Conservation (phyloP, 2,888 invertebrate genomes). For the Odontothrips loti region DNA sequence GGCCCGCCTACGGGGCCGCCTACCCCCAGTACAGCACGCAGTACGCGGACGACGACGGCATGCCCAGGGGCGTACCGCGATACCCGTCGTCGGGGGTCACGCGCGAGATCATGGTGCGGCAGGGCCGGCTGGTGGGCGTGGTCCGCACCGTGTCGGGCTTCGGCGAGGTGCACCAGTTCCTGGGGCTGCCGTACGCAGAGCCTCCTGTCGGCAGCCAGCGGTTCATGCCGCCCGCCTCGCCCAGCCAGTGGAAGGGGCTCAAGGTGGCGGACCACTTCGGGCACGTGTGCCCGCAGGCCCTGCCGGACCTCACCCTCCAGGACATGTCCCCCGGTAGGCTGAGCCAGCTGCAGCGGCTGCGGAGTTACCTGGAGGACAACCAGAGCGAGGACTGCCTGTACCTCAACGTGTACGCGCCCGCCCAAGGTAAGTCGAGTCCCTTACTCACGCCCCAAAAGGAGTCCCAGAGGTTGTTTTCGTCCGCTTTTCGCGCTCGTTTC, state of each 20-base stretch:
- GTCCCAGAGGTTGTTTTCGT: no score
- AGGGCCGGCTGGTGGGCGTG: constrained; percentile 19
- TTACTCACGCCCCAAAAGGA: no score
- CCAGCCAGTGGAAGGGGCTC: constrained; percentile 67
- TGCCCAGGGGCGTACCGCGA: background rate
- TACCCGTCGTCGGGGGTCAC: constrained; percentile 7
- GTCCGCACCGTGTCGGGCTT: background rate
- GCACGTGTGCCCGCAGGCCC: constrained; percentile 86
- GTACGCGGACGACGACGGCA: background rate
- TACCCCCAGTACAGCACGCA: background rate
- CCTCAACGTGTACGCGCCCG: constrained; percentile 57
- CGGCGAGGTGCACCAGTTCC: constrained; percentile 38
- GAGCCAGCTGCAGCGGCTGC: constrained; percentile 47
- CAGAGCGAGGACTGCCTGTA: constrained; percentile 59
- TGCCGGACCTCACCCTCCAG: constrained; percentile 62
- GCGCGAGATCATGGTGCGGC: background rate
- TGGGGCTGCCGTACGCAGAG: constrained; percentile 74
- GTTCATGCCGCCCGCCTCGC: constrained; percentile 82
- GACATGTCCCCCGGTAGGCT: constrained; percentile 39
- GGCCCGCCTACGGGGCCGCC: background rate
- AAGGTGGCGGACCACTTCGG: constrained; percentile 61
- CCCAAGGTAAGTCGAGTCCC: constrained; percentile 46
- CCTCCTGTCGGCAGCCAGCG: constrained; percentile 67
- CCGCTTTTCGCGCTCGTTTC: no score
- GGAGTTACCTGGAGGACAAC: constrained; percentile 47